These are phyloP conservation scores for Meloidogyne chitwoodi DNA, from an alignment of 1,140 invertebrate genomes.

Conservation along the genomic window DNA sequence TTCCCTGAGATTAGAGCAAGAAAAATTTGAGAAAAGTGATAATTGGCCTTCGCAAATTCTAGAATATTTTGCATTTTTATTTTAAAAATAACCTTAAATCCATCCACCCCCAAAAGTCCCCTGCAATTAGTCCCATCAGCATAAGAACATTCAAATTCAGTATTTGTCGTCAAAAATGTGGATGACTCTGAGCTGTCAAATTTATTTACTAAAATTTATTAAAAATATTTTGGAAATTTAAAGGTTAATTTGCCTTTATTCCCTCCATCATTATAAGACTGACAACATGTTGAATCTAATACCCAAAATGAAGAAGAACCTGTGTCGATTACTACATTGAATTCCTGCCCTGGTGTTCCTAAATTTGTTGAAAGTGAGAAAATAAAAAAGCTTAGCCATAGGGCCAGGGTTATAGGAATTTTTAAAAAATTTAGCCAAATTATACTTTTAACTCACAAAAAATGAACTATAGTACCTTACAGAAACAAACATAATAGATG, in stretches of 20 bases:
- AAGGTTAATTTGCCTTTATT: not conserved
- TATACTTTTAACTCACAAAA: too few species aligned
- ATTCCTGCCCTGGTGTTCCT: conserved; percentile 26
- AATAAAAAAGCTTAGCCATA: too few species aligned
- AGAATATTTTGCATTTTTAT: too few species aligned
- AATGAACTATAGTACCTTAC: too few species aligned
- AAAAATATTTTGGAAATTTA: not conserved
- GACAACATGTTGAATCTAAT: not conserved
- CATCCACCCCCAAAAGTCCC: not conserved
- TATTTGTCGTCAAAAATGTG: not conserved
- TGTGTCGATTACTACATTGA: conserved; percentile 26
- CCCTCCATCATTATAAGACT: not conserved
- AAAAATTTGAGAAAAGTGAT: too few species aligned
- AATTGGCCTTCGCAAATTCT: too few species aligned
- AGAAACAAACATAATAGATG: too few species aligned
- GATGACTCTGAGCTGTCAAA: not conserved
- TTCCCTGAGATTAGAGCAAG: too few species aligned
- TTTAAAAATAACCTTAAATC: not conserved
- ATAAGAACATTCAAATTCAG: not conserved
- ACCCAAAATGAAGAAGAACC: conserved; percentile 26
- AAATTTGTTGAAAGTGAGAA: not conserved
- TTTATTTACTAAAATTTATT: not conserved
- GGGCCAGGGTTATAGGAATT: too few species aligned
- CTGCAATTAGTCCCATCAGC: not conserved
- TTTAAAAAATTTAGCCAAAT: too few species aligned